Conservation (phyloP, 2,888 invertebrate species). For the Dicycla oo region DNA sequence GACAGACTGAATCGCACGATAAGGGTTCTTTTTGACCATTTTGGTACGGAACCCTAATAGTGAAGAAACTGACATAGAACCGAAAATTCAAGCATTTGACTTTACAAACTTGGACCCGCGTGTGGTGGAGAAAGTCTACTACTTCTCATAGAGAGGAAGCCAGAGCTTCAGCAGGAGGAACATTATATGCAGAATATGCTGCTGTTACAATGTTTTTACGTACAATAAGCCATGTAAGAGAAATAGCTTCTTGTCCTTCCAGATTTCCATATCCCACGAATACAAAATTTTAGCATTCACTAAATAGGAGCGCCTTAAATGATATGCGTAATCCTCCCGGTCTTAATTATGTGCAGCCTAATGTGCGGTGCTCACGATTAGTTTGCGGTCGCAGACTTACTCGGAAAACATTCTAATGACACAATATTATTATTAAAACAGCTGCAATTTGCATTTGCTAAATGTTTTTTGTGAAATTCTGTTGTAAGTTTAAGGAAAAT, state of each 20-base stretch:
- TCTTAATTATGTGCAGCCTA: conserved; percentile 72
- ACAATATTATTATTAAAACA: conserved; percentile 47
- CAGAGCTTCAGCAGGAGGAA: background rate
- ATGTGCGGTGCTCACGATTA: conserved; percentile 73
- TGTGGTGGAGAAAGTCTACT: too few species aligned
- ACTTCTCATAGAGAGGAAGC: background rate
- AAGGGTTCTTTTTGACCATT: too few species aligned
- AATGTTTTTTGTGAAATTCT: conserved; percentile 26
- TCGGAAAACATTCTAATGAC: conserved; percentile 53
- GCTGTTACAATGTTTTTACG: too few species aligned
- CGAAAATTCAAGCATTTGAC: background rate
- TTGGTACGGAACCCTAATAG: too few species aligned
- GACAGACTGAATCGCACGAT: too few species aligned
- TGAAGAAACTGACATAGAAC: background rate
- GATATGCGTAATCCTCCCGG: conserved; percentile 30
- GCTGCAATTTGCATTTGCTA: conserved; percentile 20
- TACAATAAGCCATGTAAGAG: too few species aligned
- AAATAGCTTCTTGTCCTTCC: too few species aligned
- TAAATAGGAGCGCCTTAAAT: conserved; percentile 15
- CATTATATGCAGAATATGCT: background rate
- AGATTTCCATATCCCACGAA: conserved; percentile 5
- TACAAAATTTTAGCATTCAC: background rate
- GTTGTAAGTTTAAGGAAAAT: conserved; percentile 13
- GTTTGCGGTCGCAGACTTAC: conserved; percentile 73
- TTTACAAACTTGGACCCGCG: background rate